These are phyloP conservation scores for Dicycla oo DNA, from an alignment of 2,888 invertebrate species.

Conservation along the genomic window DNA sequence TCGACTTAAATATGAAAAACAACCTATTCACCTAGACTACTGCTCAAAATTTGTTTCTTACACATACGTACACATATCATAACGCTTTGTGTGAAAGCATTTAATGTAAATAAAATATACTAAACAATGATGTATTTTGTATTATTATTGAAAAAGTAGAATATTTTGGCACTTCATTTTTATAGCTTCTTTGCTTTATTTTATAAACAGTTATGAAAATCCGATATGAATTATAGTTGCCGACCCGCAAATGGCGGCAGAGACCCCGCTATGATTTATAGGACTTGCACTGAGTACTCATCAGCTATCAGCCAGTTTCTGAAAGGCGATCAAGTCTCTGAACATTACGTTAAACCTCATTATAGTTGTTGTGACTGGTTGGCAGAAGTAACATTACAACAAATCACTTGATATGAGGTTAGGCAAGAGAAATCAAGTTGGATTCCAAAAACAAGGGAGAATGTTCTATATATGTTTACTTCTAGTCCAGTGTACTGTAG, in stretches of 20 bases:
- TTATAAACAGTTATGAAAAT: background rate
- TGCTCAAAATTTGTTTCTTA: constrained; percentile 78
- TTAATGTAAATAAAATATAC: background rate
- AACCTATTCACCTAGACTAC: constrained; percentile 72
- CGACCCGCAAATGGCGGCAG: background rate
- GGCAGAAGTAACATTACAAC: background rate
- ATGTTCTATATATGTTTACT: background rate
- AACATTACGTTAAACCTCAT: background rate
- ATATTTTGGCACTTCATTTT: background rate
- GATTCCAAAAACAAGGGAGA: background rate
- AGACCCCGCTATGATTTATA: background rate
- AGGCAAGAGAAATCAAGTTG: background rate
- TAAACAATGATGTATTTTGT: background rate
- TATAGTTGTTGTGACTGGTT: background rate
- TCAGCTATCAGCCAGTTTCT: background rate
- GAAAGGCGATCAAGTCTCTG: background rate
- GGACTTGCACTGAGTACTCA: background rate
- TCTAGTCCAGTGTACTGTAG: background rate
- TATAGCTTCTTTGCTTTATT: background rate
- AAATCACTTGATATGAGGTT: background rate
- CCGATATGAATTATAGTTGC: background rate
- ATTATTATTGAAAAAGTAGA: background rate
- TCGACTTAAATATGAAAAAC: constrained; percentile 82
- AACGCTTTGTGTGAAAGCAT: constrained; percentile 50
- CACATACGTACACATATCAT: constrained; percentile 43